phyloP scores from a whole-genome alignment of 2,113 vertebrate species.

The Atrichornis clamosus region DNA sequence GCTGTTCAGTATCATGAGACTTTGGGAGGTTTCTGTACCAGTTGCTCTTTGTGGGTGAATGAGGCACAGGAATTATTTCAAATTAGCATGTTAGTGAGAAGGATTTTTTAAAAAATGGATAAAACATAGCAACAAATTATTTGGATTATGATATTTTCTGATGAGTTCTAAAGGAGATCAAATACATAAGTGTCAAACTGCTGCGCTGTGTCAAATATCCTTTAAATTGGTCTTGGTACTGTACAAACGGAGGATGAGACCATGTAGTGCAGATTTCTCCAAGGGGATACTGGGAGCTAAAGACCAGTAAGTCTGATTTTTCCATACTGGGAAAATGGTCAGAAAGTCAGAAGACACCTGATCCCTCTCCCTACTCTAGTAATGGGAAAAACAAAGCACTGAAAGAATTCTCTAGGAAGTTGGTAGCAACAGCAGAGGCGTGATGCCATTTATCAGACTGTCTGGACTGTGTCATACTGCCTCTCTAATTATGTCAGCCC shows the following conservation, averaged over 20 bases:
- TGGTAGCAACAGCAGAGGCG: neutral
- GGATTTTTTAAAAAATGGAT: neutral
- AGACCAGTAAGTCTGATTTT: neutral
- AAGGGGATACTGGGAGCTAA: neutral
- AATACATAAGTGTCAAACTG: neutral
- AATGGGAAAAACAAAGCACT: neutral
- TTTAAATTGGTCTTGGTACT: neutral
- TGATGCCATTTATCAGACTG: neutral
- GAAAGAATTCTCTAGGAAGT: neutral
- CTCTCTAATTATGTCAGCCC: neutral
- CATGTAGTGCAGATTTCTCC: neutral
- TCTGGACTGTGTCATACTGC: neutral
- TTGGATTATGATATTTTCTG: neutral
- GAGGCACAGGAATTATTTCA: neutral
- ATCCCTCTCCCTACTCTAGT: rapidly evolving
- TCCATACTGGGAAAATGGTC: neutral
- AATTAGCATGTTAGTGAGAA: neutral
- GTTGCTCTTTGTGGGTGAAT: neutral
- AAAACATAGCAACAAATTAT: neutral
- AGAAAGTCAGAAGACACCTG: neutral
- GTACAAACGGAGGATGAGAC: neutral
- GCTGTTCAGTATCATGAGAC: neutral
- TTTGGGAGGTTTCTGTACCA: neutral
- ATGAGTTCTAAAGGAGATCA: neutral
- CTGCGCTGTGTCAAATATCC: neutral